Percentiles rank a stretch among this genome's conserved stretches.
phyloP scores from a whole-genome alignment of 2,797 vertebrate species.

The Malurus splendens region DNA sequence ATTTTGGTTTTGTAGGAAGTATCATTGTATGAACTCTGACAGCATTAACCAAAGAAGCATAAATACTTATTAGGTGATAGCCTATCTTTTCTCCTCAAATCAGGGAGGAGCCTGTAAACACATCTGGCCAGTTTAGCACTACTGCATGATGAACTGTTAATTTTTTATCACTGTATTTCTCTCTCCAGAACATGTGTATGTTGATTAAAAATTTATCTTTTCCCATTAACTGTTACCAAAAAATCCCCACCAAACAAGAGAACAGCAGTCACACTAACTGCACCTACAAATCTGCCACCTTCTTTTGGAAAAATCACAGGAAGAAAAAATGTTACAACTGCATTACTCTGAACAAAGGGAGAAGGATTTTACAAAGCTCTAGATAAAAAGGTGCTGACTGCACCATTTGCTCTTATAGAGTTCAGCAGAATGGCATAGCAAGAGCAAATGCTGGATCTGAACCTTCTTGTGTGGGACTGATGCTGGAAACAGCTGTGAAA shows the following conservation, averaged over 20 bases:
- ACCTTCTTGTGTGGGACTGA: background rate
- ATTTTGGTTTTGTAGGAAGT: constrained; percentile 7
- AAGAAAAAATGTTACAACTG: background rate
- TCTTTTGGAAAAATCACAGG: background rate
- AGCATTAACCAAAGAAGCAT: background rate
- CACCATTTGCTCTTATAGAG: background rate
- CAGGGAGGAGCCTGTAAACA: background rate
- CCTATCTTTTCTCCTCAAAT: background rate
- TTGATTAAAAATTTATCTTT: background rate
- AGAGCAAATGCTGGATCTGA: background rate
- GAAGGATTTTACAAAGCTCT: background rate
- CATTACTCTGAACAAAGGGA: background rate
- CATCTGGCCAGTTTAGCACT: background rate
- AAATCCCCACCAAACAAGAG: background rate
- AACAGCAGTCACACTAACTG: background rate
- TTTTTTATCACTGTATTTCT: background rate
- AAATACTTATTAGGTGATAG: background rate
- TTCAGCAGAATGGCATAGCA: background rate
- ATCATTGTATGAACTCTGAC: background rate
- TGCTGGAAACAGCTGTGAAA: background rate
- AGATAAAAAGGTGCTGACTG: background rate
- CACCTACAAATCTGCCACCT: background rate
- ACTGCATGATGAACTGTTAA: background rate
- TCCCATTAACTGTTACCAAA: background rate
- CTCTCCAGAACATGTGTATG: background rate